Base-by-base conservation (phyloP, 2,797 vertebrate genomes). In the Choloepus didactylus region DNA sequence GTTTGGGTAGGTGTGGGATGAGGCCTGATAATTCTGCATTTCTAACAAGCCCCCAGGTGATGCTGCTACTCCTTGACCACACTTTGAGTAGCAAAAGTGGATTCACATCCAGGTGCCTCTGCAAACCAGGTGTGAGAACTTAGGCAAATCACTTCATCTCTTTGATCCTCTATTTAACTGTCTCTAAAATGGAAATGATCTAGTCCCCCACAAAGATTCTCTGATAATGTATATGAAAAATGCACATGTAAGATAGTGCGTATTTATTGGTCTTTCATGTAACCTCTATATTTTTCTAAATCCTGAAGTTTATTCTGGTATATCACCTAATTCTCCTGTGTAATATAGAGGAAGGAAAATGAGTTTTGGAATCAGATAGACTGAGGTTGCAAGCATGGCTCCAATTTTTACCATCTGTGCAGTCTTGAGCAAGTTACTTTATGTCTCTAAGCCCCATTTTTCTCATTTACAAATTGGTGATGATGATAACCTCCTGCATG, bases 281-380 rank as follows among this genome's bases (percentile, higher is more conserved):
- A 54, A 87, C 54, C 21, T 79, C 0, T 84, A 94, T 84, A 25
- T 92, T 95, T 93, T 86, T 89, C 38, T 93, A 66, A 92, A 84
- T 69, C 44, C 69, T 91, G 23, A 93, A 85, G 19, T 80, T 92
- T 84, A 59, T 91, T 82, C 60, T 88, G n/a, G 23, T 76, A 1
- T 88, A 23, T 85, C 23, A 90, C 73, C 21, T 92, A 79, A 41
- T 93, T 96, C 69, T 85, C 81, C 51, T 85, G 66, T 91, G 69
- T 95, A 87, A 46, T 54, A 64, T 25, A 90, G 64, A 90, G 3
- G 66, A 91, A 95, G 70, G 83, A 91, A 96, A 89, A 62, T 83
- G 31, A 76, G 31, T 87, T 89, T 82, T 79, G 29, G 25, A 86
- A 10, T 89, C 59, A 75, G 10, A 72, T 23, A 83, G 83, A 80